Conservation (phyloP, 2,888 invertebrate species). For the Polydrusus tereticollis region DNA sequence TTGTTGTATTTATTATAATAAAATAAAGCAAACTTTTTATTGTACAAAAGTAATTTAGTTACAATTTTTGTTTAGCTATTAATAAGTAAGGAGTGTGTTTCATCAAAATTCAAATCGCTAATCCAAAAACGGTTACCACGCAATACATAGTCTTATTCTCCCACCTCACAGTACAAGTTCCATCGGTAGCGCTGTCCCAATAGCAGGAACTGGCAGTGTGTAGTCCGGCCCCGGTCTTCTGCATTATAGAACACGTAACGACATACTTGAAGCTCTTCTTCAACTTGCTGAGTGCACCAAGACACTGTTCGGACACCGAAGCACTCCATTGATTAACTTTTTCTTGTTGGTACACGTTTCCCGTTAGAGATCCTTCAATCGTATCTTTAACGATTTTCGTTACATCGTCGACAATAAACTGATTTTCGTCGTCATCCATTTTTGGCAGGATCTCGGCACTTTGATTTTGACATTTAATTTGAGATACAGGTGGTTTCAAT, state of each 20-base stretch:
- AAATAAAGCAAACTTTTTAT: too few species aligned
- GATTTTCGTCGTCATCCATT: slow-evolving; percentile 67
- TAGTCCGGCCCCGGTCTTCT: slow-evolving; percentile 86
- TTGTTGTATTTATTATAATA: too few species aligned
- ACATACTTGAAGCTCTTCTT: slow-evolving; percentile 88
- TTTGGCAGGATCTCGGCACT: slow-evolving; percentile 53
- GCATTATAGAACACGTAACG: slow-evolving; percentile 86
- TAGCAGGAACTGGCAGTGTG: slow-evolving; percentile 87
- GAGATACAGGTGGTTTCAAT: slow-evolving; percentile 12
- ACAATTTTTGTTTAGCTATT: too few species aligned
- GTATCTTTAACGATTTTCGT: slow-evolving; percentile 82
- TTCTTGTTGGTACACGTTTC: slow-evolving; percentile 76
- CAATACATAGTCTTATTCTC: slow-evolving; percentile 90
- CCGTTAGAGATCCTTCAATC: slow-evolving; percentile 80
- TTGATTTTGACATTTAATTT: slow-evolving; percentile 44
- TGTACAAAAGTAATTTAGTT: too few species aligned
- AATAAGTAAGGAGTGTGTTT: too few species aligned
- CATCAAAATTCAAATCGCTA: slow-evolving; percentile 67
- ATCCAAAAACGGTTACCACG: slow-evolving; percentile 85
- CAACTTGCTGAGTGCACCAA: slow-evolving; percentile 79
- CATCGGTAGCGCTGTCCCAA: slow-evolving; percentile 87
- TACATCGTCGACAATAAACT: slow-evolving; percentile 80
- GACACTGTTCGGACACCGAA: slow-evolving; percentile 80
- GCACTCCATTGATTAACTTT: slow-evolving; percentile 82
- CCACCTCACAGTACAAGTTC: slow-evolving; percentile 87